Percentiles rank a stretch among this genome's conserved stretches.
Evolutionary conservation across 1,140 invertebrate genomes (phyloP).

Genomic region (Drosophila jambulina): DNA sequence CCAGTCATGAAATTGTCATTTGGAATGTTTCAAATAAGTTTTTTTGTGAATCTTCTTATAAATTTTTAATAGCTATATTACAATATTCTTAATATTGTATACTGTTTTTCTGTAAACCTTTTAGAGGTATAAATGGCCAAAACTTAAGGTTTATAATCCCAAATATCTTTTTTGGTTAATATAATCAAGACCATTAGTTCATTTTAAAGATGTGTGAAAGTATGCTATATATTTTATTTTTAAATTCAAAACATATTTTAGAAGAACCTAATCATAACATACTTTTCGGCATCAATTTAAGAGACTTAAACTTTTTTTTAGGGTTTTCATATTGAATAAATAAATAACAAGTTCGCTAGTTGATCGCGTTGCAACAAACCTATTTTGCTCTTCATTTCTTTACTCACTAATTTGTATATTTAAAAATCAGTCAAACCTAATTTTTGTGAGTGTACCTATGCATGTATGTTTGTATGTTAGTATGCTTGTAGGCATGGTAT

Average conservation of each 20-base stretch:
- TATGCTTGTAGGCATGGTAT: slow-evolving; percentile 23
- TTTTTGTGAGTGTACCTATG: background rate
- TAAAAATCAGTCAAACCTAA: too few species aligned
- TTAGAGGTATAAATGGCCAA: background rate
- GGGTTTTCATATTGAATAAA: too few species aligned
- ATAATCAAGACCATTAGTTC: background rate
- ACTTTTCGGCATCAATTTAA: background rate
- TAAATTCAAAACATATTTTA: background rate
- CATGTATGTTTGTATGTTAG: slow-evolving; percentile 31
- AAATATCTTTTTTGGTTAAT: background rate
- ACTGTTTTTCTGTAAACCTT: background rate
- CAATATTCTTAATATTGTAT: background rate
- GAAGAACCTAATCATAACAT: background rate
- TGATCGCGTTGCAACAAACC: too few species aligned
- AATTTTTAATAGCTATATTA: background rate
- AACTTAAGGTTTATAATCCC: background rate
- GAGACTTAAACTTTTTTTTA: background rate
- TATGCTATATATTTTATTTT: background rate
- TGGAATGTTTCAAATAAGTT: too few species aligned
- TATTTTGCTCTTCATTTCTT: too few species aligned
- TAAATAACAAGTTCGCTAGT: too few species aligned
- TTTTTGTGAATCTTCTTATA: background rate
- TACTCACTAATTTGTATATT: too few species aligned
- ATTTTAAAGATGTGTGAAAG: background rate
- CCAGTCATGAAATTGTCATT: fast-evolving